These are phyloP conservation scores for Eilema depressum DNA, from an alignment of 2,888 invertebrate genomes.

Conservation along the genomic window DNA sequence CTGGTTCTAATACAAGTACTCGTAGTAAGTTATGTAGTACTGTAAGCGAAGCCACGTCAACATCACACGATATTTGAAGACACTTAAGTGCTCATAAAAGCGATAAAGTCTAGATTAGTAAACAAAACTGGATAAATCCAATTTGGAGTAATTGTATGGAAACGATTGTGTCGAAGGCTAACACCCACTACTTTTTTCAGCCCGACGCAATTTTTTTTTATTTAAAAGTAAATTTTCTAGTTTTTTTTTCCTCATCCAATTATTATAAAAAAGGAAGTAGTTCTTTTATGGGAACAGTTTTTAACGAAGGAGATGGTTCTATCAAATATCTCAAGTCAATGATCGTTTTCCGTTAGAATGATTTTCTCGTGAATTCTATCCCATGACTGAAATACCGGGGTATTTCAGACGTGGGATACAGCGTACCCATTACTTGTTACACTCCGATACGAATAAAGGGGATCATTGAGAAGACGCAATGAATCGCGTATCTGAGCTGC, in stretches of 20 bases:
- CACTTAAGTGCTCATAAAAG: constrained; percentile 4
- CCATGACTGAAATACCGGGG: too few species aligned
- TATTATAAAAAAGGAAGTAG: background rate
- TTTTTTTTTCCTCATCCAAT: background rate
- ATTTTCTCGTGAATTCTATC: too few species aligned
- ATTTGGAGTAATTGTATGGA: background rate
- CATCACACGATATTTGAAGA: background rate
- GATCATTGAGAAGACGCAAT: too few species aligned
- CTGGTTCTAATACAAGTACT: too few species aligned
- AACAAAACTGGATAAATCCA: constrained; percentile 4
- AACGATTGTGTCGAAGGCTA: background rate
- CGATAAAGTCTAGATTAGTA: constrained; percentile 4
- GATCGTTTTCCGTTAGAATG: too few species aligned
- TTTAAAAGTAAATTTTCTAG: background rate
- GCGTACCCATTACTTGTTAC: too few species aligned
- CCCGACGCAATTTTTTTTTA: background rate
- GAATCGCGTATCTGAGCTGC: too few species aligned
- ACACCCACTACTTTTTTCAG: background rate
- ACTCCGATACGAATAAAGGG: too few species aligned
- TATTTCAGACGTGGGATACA: too few species aligned
- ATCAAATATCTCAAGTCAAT: too few species aligned
- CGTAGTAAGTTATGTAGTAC: background rate
- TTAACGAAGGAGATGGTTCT: too few species aligned
- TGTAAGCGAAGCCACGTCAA: background rate
- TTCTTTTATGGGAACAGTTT: too few species aligned